Evolutionary conservation across 1,140 invertebrate genomes (phyloP).

Genomic region (Atta cephalotes): DNA sequence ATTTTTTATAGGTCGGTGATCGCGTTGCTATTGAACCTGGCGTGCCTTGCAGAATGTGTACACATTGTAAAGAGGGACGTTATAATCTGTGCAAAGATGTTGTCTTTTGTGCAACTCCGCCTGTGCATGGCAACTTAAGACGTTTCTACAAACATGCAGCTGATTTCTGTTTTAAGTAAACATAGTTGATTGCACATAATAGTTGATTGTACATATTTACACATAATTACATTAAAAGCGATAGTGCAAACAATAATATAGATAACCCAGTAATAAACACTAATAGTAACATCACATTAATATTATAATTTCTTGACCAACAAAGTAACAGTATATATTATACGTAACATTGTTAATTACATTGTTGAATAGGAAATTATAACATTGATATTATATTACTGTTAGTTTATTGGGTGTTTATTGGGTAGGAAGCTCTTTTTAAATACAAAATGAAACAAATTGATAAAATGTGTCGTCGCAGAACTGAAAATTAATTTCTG

Average conservation of each 20-base stretch:
- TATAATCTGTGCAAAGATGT: slow-evolving; percentile 97
- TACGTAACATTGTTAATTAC: too few species aligned
- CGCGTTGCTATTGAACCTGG: slow-evolving; percentile 97
- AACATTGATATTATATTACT: too few species aligned
- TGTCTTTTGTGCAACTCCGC: slow-evolving; percentile 96
- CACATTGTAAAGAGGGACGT: slow-evolving; percentile 93
- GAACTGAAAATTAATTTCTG: neutral
- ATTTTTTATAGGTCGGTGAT: slow-evolving; percentile 89
- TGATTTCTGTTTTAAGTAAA: slow-evolving; percentile 97
- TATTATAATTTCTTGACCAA: too few species aligned
- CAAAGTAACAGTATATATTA: too few species aligned
- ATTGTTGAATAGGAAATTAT: too few species aligned
- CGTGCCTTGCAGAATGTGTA: slow-evolving; percentile 94
- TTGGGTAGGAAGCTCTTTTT: neutral
- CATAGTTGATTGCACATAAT: slow-evolving; percentile 19
- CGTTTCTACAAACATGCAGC: slow-evolving; percentile 96
- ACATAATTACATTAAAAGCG: slow-evolving; percentile 24
- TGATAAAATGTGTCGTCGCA: neutral
- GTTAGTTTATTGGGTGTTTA: neutral
- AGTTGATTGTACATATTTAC: neutral
- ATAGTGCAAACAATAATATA: neutral
- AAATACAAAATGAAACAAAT: neutral
- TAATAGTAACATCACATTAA: too few species aligned
- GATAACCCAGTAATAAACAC: neutral
- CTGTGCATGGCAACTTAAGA: slow-evolving; percentile 93